A percentile compares a stretch with the other conserved stretches of the same genome.
phyloP scores from a whole-genome alignment of 2,797 vertebrate species.

The Cottoperca gobio region DNA sequence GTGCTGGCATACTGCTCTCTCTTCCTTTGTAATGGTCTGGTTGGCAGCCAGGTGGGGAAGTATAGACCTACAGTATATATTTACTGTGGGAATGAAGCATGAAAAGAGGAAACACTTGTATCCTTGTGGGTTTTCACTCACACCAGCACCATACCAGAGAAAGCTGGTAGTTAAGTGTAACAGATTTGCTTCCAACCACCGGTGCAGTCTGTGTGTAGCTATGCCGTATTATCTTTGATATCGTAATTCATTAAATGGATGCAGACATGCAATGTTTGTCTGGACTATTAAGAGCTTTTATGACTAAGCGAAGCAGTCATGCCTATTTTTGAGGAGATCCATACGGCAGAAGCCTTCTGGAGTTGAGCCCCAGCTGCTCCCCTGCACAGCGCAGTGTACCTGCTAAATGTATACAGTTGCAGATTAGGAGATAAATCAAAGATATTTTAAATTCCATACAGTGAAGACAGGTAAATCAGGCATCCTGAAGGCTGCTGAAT shows the following conservation, averaged over 20 bases:
- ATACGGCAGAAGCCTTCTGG: conserved; percentile 7
- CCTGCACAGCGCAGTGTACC: not conserved
- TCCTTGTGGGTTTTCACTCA: conserved; percentile 30
- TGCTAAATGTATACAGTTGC: conserved; percentile 8
- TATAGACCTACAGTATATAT: conserved; percentile 19
- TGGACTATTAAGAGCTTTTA: not conserved
- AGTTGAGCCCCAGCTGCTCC: conserved; percentile 10
- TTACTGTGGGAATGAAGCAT: conserved; percentile 34
- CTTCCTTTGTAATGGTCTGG: conserved; percentile 8
- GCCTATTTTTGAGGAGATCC: conserved; percentile 34
- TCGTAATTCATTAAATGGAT: conserved; percentile 22
- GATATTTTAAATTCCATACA: not conserved
- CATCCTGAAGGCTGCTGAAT: conserved; percentile 3
- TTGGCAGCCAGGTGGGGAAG: conserved; percentile 39
- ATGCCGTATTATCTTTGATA: not conserved
- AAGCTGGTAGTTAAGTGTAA: conserved; percentile 27
- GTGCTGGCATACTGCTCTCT: conserved; percentile 58
- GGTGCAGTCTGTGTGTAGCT: not conserved
- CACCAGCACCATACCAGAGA: conserved; percentile 15
- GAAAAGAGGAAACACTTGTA: conserved; percentile 42
- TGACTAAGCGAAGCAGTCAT: conserved; percentile 4
- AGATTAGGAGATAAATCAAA: conserved; percentile 6
- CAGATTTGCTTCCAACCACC: conserved; percentile 36
- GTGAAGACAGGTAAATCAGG: not conserved
- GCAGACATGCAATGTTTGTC: not conserved